Evolutionary conservation across 2,797 vertebrate species (phyloP).

Genomic region (Rhynchotus rufescens): DNA sequence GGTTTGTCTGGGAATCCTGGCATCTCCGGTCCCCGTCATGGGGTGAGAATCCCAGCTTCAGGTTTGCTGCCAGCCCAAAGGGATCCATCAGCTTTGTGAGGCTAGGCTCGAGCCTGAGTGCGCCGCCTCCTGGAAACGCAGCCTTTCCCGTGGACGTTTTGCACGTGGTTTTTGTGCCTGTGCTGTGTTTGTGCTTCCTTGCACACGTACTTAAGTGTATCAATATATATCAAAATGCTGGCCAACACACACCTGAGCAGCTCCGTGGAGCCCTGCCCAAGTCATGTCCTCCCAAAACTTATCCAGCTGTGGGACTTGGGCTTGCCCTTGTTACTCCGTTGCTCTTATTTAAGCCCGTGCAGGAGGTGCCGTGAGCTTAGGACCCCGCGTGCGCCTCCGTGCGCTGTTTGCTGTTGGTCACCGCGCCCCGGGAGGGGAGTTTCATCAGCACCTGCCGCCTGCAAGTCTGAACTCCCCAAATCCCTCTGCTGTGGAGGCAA

Average conservation of each 20-base stretch:
- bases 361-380: not conserved
- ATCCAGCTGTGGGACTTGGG: not conserved
- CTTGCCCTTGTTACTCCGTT: not conserved
- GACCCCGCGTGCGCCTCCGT: accelerated
- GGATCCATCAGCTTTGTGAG: not conserved
- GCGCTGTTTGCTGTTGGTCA: conserved; percentile 8
- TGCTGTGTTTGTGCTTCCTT: not conserved
- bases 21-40: not conserved
- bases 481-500: conserved; percentile 27
- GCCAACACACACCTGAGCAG: not conserved
- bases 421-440: not conserved
- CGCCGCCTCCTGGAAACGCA: not conserved
- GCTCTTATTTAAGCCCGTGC: not conserved
- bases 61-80: not conserved
- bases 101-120: not conserved
- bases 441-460: conserved; percentile 47
- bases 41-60: not conserved
- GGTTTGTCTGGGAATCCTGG: not conserved
- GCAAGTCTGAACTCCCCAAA: conserved; percentile 42
- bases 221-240: too few species aligned
- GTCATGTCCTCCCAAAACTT: not conserved
- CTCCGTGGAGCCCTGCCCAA: not conserved
- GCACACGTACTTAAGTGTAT: not conserved
- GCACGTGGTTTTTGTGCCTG: not conserved
- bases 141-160: not conserved